Evolutionary conservation across 2,797 vertebrate genomes (phyloP), one percentile per base, ranked within the genome.

Genomic region (Urophycis tenuis): DNA sequence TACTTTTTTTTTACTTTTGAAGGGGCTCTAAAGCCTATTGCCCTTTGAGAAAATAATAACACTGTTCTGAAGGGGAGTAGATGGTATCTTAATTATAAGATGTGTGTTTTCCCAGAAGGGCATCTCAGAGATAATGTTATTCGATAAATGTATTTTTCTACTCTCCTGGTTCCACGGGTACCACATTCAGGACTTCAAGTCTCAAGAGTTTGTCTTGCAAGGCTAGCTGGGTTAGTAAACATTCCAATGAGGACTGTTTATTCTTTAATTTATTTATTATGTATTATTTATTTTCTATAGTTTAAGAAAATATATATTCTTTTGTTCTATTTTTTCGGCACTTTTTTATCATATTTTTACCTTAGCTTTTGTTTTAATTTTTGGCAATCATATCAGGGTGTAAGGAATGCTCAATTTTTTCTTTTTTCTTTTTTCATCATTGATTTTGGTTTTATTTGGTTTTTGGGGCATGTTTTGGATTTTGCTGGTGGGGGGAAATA

Each of bases 351-450:
- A 71, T 79, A n/a, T 71, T 75, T 82, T 33, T 29, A 76, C 25
- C 3, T 76, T 11, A 69, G 25, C 17, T 81, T 81, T 69, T 76
- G 71, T 79, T 69, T 74, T 64, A 22, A 64, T 75, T 81, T 85
- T 78, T 30, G 83, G 83, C 89, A 91, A 91, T 91, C 91, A 91
- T 84, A 84, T 86, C 82, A 87, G 85, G 81, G 84, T 88, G 76
- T 36, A 29, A 39, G 35, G 39, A 39, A 41, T 73, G 74, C 78
- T 79, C 82, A 29, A 29, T 67, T 67, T 3, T 29, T 25, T 60
- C 7, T 8, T 49, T 22, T n/a, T 7, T n/a, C 22, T 60, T 60
- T 60, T 60, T 2, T 25, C 9, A 9, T 49, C 45, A 2, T n/a
- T n/a, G 2, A n/a, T 60, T 25, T n/a, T 64, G 77, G 74, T 60